These are phyloP conservation scores for Carpatolechia fugitivella DNA, from an alignment of 2,888 invertebrate genomes.

Conservation along the genomic window DNA sequence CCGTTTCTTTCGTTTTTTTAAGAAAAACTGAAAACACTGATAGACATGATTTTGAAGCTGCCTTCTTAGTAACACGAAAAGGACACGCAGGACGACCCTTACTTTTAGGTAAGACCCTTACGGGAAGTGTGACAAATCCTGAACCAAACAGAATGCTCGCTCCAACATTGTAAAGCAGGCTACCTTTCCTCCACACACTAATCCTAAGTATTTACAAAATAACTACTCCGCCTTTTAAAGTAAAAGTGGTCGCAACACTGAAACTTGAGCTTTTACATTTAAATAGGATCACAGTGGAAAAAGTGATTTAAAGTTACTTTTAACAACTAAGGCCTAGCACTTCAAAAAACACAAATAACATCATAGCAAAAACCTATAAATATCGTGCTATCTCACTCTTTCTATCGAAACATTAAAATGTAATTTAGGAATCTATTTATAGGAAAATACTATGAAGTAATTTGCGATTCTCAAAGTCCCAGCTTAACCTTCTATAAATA, in stretches of 20 bases:
- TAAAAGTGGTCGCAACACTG: conserved; percentile 62
- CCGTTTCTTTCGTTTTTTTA: too few species aligned
- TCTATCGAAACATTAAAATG: background rate
- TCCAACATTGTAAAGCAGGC: conserved; percentile 23
- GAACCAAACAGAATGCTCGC: background rate
- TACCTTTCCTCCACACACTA: conserved; percentile 27
- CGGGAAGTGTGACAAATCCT: background rate
- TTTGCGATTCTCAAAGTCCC: conserved; percentile 25
- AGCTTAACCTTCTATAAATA: conserved; percentile 53
- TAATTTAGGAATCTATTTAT: background rate
- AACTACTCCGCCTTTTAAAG: conserved; percentile 44
- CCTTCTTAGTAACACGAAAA: too few species aligned
- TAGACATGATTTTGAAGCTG: too few species aligned
- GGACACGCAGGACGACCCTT: too few species aligned
- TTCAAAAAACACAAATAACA: background rate
- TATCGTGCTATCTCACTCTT: background rate
- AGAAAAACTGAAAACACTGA: too few species aligned
- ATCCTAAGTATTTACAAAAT: conserved; percentile 57
- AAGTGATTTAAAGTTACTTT: conserved; percentile 73
- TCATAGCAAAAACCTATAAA: background rate
- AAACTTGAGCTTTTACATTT: conserved; percentile 73
- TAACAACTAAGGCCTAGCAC: conserved; percentile 26
- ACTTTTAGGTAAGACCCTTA: too few species aligned
- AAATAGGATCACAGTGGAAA: conserved; percentile 79
- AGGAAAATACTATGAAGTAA: background rate